These are phyloP conservation scores for Kradibia gibbosae DNA, from an alignment of 1,140 invertebrate genomes.

Conservation along the genomic window DNA sequence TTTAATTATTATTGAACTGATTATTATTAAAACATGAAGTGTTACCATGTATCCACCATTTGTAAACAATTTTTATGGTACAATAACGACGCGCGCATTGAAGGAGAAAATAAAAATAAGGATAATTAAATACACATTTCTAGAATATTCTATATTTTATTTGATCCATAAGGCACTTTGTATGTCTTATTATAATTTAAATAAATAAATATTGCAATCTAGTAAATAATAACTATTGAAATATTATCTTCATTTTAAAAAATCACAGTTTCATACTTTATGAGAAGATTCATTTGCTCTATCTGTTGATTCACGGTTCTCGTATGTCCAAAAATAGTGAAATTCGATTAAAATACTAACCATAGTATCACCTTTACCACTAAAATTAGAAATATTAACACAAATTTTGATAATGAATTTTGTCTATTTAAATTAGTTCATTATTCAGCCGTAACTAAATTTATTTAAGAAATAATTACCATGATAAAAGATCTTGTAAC, in stretches of 20 bases:
- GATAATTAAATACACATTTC: background rate
- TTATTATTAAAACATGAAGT: slow-evolving; percentile 1
- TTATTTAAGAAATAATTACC: slow-evolving; percentile 61
- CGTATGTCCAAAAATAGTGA: slow-evolving; percentile 97
- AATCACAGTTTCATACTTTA: slow-evolving; percentile 60
- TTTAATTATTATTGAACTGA: slow-evolving; percentile 44
- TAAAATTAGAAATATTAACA: slow-evolving; percentile 65
- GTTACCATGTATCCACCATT: slow-evolving; percentile 58
- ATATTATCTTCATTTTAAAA: background rate
- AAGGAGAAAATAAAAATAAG: background rate
- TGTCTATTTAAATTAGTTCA: background rate
- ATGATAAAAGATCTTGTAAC: slow-evolving; percentile 84
- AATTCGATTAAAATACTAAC: slow-evolving; percentile 96
- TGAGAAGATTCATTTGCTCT: slow-evolving; percentile 70
- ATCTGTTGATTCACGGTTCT: slow-evolving; percentile 88
- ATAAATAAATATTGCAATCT: slow-evolving; percentile 22
- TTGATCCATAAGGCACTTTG: slow-evolving; percentile 33
- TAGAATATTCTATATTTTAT: slow-evolving; percentile 31
- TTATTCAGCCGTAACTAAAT: background rate
- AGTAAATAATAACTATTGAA: slow-evolving; percentile 23
- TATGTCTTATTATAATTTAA: slow-evolving; percentile 33
- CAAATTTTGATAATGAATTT: slow-evolving; percentile 7
- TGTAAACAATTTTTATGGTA: slow-evolving; percentile 62
- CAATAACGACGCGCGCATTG: slow-evolving; percentile 24
- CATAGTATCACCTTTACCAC: slow-evolving; percentile 94